phyloP scores from a whole-genome alignment of 2,113 vertebrate species.

The Rostratula benghalensis region DNA sequence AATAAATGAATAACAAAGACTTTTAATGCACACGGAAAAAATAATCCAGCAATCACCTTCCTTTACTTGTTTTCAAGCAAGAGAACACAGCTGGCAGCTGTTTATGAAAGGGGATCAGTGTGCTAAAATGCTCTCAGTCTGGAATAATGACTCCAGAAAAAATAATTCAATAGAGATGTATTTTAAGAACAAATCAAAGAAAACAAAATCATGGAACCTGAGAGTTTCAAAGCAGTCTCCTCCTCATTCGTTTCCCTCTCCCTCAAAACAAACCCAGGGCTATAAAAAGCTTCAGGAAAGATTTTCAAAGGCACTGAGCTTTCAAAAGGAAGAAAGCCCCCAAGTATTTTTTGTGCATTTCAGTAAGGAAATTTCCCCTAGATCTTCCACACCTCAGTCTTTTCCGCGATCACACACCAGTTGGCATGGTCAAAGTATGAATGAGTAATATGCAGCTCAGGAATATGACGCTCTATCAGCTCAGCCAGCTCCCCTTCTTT shows the following conservation, averaged over 20 bases:
- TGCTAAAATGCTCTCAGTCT: background rate
- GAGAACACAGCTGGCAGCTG: slow-evolving; percentile 3
- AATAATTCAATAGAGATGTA: background rate
- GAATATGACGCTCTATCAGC: slow-evolving; percentile 66
- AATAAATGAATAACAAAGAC: slow-evolving; percentile 8
- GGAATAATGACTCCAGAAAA: background rate
- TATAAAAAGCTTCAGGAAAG: slow-evolving; percentile 26
- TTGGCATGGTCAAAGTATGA: slow-evolving; percentile 78
- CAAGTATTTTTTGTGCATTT: background rate
- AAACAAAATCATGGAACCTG: background rate
- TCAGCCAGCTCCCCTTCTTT: slow-evolving; percentile 75
- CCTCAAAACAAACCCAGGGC: background rate
- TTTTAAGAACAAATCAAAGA: slow-evolving; percentile 46
- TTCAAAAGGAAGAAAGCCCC: slow-evolving; percentile 8
- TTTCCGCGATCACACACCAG: slow-evolving; percentile 75
- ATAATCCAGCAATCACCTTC: background rate
- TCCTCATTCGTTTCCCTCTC: background rate
- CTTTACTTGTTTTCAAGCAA: background rate
- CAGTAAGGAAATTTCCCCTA: slow-evolving; percentile 29
- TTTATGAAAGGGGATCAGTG: background rate
- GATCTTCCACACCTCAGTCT: slow-evolving; percentile 68
- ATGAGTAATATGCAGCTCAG: slow-evolving; percentile 72
- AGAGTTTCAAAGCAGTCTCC: slow-evolving; percentile 1
- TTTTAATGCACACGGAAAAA: slow-evolving; percentile 4
- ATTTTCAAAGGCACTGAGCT: background rate